A percentile compares a stretch with the other conserved stretches of the same genome.
Conservation (phyloP, 1,140 invertebrate genomes). For the Eriocheir sinensis region DNA sequence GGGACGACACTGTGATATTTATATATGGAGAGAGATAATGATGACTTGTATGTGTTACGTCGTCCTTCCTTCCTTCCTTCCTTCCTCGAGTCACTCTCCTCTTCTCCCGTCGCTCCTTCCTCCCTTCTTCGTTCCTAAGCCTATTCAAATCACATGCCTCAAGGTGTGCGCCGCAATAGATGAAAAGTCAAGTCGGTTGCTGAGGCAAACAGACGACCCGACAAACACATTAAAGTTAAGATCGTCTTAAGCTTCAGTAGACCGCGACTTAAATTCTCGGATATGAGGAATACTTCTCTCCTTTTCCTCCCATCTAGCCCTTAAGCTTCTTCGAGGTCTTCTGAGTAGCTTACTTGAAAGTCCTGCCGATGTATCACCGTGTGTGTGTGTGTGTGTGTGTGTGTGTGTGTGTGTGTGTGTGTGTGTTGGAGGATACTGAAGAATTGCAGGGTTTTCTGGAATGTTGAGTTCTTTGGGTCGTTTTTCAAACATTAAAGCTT, state of each 20-base stretch:
- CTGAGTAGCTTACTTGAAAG: too few relatives aligned
- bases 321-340: too few relatives aligned
- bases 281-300: too few relatives aligned
- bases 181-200: too few relatives aligned
- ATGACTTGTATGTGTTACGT: neutral
- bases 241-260: too few relatives aligned
- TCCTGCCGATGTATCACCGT: neutral
- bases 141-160: too few relatives aligned
- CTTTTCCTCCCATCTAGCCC: neutral
- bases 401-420: slow-evolving; percentile 32
- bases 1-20: neutral
- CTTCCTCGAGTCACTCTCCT: neutral
- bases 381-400: slow-evolving; percentile 50
- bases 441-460: too few relatives aligned
- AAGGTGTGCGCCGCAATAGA: too few relatives aligned
- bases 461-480: neutral
- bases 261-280: too few relatives aligned
- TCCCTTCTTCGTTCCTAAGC: neutral
- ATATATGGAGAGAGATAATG: neutral
- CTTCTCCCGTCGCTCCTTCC: neutral
- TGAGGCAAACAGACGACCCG: too few relatives aligned
- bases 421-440: neutral
- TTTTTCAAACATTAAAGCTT: neutral
- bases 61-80: neutral
- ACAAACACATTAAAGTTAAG: neutral